Conservation (phyloP, 2,888 invertebrate species). For the Chymomyza caudatula region DNA sequence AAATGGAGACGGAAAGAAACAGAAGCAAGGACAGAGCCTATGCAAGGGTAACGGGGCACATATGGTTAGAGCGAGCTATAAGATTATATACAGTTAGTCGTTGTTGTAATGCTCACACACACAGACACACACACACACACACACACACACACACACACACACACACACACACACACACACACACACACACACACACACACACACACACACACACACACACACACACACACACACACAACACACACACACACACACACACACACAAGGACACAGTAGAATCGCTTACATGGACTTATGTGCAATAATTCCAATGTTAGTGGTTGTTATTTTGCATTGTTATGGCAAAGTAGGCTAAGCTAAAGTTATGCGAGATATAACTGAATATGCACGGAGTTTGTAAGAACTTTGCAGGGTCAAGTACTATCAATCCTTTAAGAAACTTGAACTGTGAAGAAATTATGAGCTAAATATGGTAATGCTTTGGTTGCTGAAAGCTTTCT, state of each 20-base stretch:
- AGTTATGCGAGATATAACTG: neutral
- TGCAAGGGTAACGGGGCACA: neutral
- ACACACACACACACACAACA: too few species aligned
- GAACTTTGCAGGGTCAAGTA: neutral
- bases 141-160: neutral
- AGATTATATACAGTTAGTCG: conserved; percentile 1
- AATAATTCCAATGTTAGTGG: neutral
- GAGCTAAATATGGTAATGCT: neutral
- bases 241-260: neutral
- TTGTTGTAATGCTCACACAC: conserved; percentile 27
- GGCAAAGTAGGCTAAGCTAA: neutral
- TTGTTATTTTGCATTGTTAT: neutral
- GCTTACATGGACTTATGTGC: neutral
- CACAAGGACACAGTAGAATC: neutral
- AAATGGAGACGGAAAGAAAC: neutral
- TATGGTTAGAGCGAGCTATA: neutral
- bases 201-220: neutral
- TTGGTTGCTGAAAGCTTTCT: too few species aligned
- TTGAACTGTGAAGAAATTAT: neutral
- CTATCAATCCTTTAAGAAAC: neutral
- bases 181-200: neutral
- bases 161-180: neutral
- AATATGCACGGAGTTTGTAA: neutral
- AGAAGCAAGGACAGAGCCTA: too few species aligned
- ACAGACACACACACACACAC: neutral